phyloP scores from a whole-genome alignment of 2,797 vertebrate species.

The Tokudaia muenninki region DNA sequence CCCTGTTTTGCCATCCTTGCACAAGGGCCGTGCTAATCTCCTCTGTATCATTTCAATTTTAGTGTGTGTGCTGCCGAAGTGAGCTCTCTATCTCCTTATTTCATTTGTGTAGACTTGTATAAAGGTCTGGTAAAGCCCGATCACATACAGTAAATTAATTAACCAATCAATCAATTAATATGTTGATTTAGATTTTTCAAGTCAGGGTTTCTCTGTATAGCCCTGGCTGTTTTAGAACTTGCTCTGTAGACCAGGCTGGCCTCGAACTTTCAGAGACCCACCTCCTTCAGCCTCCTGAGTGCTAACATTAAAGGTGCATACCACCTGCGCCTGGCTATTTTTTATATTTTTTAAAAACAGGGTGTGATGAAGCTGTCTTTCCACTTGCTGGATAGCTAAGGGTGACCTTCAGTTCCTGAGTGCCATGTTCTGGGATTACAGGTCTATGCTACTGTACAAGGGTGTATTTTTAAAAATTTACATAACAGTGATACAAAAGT shows the following conservation, averaged over 20 bases:
- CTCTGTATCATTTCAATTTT: neutral
- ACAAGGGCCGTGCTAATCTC: neutral
- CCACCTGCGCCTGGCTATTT: neutral
- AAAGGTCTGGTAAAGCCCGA: neutral
- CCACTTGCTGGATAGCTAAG: neutral
- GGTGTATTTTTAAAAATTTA: neutral
- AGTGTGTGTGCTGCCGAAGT: neutral
- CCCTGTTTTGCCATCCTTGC: neutral
- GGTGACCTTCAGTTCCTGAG: neutral
- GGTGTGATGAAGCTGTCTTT: neutral
- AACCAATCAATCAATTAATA: neutral
- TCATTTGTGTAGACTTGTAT: neutral
- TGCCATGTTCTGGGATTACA: neutral
- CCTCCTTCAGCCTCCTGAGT: neutral
- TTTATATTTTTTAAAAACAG: neutral
- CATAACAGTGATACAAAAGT: constrained; percentile 13
- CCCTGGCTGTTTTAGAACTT: neutral
- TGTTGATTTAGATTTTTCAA: neutral
- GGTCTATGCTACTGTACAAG: neutral
- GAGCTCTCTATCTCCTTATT: neutral
- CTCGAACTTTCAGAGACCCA: neutral
- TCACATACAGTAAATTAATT: neutral
- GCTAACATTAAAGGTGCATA: neutral
- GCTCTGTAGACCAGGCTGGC: neutral
- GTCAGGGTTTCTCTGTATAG: neutral